Evolutionary conservation across 2,888 invertebrate species (phyloP), one percentile per base, ranked within the genome.

Genomic region (Drosophila prolongata): DNA sequence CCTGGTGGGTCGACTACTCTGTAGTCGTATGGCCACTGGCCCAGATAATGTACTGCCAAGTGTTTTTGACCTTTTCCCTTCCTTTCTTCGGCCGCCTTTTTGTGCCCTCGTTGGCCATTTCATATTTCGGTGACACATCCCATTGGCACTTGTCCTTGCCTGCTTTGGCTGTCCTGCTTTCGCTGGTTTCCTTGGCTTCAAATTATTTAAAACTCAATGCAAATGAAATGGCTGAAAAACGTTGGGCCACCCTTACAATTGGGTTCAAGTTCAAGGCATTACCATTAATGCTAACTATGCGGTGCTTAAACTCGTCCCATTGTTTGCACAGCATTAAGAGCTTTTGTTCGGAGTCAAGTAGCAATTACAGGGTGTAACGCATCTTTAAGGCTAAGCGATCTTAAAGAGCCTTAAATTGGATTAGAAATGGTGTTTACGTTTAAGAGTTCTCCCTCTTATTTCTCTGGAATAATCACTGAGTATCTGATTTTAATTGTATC

Each of bases 41-140:
- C 87, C 81, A 83, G 80, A 80, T 87, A 85, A 87, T 87, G 80
- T 87, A 84, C 82, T 87, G 87, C 82, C 85, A 84, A 84, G 85
- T 85, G 87, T 84, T 82, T 85, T 76, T 78, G 87, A 85, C 85
- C 87, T 85, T 87, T 80, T 73, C 44, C 64, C 42, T 72, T 14
- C 43, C 49, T n/a, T 35, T 34, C 14, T n/a, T 34, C 13, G 16
- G 16, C 40, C 16, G 27, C 27, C 24, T 10, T 27, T 16, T 24
- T 57, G 53, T 40, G 46, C 52, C 61, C 30, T 42, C 38, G 49
- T 47, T 65, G 49, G 47, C 49, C 40, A 46, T 52, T 64, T 60
- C 66, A 64, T 71, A 54, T 69, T 66, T 52, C 24, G 62, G 64
- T 57, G 64, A 47, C 58, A 73, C 74, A 73, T 61, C 73, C 67